Evolutionary conservation across 2,113 vertebrate species (phyloP).

Genomic region (Lycocorax pyrrhopterus): DNA sequence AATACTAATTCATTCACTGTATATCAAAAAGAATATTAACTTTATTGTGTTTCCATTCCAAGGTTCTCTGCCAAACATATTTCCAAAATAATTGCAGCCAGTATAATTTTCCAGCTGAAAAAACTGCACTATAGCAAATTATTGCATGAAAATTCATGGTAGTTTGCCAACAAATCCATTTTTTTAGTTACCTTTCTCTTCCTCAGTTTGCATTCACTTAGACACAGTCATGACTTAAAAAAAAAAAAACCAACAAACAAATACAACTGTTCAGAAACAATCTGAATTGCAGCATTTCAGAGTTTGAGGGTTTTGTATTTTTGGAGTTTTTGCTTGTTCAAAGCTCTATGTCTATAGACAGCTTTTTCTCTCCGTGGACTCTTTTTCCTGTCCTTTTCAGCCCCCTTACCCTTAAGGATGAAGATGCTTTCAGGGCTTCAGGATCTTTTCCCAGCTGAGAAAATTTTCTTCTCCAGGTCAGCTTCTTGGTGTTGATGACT

Average conservation of each 20-base stretch:
- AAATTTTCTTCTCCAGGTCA: neutral
- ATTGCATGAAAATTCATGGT: neutral
- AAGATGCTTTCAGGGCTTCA: neutral
- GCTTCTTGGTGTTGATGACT: neutral
- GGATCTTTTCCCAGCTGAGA: neutral
- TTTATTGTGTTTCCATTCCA: neutral
- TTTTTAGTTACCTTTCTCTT: neutral
- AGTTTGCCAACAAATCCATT: neutral
- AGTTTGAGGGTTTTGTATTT: neutral
- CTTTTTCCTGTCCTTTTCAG: neutral
- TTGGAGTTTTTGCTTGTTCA: neutral
- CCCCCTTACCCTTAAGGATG: too few relatives aligned
- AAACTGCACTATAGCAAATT: neutral
- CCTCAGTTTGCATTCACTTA: neutral
- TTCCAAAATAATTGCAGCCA: neutral
- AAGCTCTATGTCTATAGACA: neutral
- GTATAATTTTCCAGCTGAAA: neutral
- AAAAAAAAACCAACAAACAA: neutral
- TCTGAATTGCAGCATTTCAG: neutral
- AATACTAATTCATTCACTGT: neutral
- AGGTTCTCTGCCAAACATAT: neutral
- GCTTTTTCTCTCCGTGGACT: neutral
- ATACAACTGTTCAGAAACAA: neutral
- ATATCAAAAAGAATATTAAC: neutral
- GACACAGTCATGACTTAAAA: neutral